These are phyloP conservation scores for Diabrotica virgifera DNA, from an alignment of 1,140 invertebrate species.

Conservation along the genomic window DNA sequence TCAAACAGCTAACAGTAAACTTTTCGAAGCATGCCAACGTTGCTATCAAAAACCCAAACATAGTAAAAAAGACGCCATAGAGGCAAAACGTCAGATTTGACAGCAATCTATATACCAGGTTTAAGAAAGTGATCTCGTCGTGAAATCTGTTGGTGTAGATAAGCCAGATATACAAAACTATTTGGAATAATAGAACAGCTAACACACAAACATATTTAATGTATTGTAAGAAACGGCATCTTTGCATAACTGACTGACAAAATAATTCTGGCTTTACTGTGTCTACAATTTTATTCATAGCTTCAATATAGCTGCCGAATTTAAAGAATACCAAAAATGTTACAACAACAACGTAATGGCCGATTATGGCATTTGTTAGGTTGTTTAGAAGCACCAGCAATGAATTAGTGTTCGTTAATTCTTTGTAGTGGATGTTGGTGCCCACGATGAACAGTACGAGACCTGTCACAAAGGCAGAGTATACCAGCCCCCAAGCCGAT, in stretches of 20 bases:
- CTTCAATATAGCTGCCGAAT: conserved; percentile 28
- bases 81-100: conserved; percentile 33
- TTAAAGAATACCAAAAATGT: conserved; percentile 26
- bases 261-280: conserved; percentile 32
- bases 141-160: conserved; percentile 29
- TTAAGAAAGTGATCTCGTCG: conserved; percentile 27
- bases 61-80: conserved; percentile 33
- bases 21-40: conserved; percentile 41
- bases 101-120: conserved; percentile 29
- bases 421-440: neutral
- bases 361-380: conserved; percentile 38
- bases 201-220: conserved; percentile 21
- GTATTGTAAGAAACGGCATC: conserved; percentile 27
- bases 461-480: neutral
- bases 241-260: conserved; percentile 30
- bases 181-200: conserved; percentile 10
- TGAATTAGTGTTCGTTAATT: conserved; percentile 31
- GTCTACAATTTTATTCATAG: conserved; percentile 30
- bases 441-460: neutral
- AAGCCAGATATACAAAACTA: conserved; percentile 24
- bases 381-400: conserved; percentile 32
- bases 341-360: conserved; percentile 28
- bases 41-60: conserved; percentile 31
- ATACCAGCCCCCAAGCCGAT: neutral
- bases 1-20: conserved; percentile 29